Conservation (phyloP, 2,797 vertebrate species). For the Mustela erminea region DNA sequence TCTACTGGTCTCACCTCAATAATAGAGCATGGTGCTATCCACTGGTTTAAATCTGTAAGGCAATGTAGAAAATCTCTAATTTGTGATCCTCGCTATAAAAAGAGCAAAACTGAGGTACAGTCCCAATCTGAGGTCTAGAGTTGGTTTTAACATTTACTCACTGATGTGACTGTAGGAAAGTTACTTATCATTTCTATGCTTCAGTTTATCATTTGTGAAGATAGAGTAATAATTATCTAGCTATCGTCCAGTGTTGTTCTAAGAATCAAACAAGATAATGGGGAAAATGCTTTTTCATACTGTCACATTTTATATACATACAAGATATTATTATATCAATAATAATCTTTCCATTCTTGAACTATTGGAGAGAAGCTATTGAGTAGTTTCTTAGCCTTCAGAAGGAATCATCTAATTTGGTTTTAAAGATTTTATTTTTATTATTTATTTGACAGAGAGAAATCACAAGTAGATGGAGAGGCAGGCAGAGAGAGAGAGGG, state of each 20-base stretch:
- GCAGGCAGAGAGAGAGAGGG: too few species aligned
- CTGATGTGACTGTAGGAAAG: not conserved
- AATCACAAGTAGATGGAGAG: too few species aligned
- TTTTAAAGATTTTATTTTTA: too few species aligned
- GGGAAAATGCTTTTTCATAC: not conserved
- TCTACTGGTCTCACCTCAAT: not conserved
- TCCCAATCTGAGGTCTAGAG: not conserved
- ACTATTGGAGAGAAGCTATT: not conserved
- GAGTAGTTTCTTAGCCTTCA: not conserved
- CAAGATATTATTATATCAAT: constrained; percentile 3
- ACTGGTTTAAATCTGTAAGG: constrained; percentile 52
- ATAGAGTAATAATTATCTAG: not conserved
- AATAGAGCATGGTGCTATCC: not conserved
- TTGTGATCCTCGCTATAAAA: not conserved
- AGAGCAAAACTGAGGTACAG: not conserved
- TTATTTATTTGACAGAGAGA: too few species aligned
- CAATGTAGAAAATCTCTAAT: not conserved
- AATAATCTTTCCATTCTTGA: constrained; percentile 14
- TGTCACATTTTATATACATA: not conserved
- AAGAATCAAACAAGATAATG: constrained; percentile 4
- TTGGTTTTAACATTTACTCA: constrained; percentile 13
- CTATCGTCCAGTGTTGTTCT: not conserved
- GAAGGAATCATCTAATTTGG: constrained; percentile 4
- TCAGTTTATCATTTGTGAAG: constrained; percentile 45
- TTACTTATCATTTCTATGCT: constrained; percentile 40